These are phyloP conservation scores for Xenopus petersii DNA, from an alignment of 2,797 vertebrate genomes.

Conservation along the genomic window DNA sequence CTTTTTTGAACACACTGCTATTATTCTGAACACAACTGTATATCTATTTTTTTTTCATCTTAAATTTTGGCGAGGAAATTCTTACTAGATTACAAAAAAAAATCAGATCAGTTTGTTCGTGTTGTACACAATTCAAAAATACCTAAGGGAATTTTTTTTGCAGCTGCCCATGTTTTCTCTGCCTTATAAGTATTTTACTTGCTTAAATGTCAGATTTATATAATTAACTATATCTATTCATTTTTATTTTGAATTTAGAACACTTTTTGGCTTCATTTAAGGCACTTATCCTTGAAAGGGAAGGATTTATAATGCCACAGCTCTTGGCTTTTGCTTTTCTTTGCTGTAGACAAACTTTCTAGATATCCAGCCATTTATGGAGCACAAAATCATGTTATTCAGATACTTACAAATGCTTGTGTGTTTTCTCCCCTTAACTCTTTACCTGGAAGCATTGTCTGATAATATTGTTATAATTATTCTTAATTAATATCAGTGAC, in stretches of 20 bases:
- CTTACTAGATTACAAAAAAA: too few relatives aligned
- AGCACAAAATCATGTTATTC: slow-evolving; percentile 3
- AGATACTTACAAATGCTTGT: background rate
- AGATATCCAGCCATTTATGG: slow-evolving; percentile 9
- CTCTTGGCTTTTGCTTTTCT: slow-evolving; percentile 17
- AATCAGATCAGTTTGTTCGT: too few relatives aligned
- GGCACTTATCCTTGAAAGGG: slow-evolving; percentile 33
- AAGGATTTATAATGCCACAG: slow-evolving; percentile 36
- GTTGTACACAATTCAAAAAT: too few relatives aligned
- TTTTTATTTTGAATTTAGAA: slow-evolving; percentile 44
- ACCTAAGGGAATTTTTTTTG: too few relatives aligned
- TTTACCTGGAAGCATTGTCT: background rate
- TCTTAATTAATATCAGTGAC: too few relatives aligned
- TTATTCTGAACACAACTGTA: too few relatives aligned
- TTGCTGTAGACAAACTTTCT: background rate
- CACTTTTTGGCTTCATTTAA: slow-evolving; percentile 35
- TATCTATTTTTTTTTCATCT: too few relatives aligned
- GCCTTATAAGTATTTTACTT: slow-evolving; percentile 39
- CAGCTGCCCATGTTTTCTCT: slow-evolving; percentile 9
- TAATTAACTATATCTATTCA: slow-evolving; percentile 40
- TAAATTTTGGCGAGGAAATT: too few relatives aligned
- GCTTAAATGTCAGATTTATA: slow-evolving; percentile 40
- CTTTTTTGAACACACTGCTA: too few relatives aligned
- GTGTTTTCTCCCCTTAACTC: background rate
- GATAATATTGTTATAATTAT: too few relatives aligned